Conservation (phyloP, 2,888 invertebrate species). For the Synergus gifuensis region DNA sequence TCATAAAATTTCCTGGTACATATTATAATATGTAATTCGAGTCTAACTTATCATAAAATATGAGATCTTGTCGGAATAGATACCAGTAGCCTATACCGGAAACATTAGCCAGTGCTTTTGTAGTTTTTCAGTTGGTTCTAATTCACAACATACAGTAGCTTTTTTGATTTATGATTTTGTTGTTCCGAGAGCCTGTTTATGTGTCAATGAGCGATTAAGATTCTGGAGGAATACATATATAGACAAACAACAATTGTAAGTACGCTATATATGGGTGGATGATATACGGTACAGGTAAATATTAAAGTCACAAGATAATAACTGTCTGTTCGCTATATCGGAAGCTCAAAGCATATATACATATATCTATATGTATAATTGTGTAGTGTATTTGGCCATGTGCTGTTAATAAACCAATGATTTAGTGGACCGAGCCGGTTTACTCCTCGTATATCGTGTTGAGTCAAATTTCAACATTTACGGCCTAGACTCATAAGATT, state of each 20-base stretch:
- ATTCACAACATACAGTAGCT: background rate
- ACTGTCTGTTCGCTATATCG: background rate
- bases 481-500: background rate
- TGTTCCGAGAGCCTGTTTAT: background rate
- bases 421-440: background rate
- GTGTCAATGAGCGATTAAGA: background rate
- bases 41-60: background rate
- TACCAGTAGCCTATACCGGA: background rate
- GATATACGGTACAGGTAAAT: background rate
- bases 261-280: background rate
- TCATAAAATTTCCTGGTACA: too few species aligned
- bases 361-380: background rate
- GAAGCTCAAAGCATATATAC: background rate
- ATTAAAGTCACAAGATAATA: slow-evolving; percentile 10
- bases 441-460: background rate
- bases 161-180: background rate
- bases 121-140: background rate
- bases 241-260: background rate
- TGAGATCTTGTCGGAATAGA: background rate
- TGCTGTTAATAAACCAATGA: slow-evolving; percentile 11
- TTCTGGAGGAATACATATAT: background rate
- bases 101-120: background rate
- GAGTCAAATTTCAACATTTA: background rate
- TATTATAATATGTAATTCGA: background rate
- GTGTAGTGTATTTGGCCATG: background rate